Conservation (phyloP, 2,113 vertebrate species). For the Tamias sibiricus region DNA sequence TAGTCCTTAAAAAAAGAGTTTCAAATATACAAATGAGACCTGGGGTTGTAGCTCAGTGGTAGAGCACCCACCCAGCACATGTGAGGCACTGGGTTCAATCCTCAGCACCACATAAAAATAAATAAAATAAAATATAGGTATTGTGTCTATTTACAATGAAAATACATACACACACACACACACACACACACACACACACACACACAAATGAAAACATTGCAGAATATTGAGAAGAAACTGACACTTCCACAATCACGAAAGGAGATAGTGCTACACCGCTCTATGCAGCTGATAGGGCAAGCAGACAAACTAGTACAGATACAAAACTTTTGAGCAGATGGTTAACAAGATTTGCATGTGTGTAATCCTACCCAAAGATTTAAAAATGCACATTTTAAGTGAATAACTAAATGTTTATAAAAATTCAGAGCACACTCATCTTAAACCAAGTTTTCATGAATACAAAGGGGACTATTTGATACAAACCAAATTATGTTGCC, state of each 20-base stretch:
- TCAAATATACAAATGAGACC: not conserved
- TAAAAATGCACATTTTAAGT: not conserved
- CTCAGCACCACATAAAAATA: too few species aligned
- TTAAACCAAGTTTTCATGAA: constrained; percentile 35
- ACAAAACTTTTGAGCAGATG: not conserved
- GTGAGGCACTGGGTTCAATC: too few species aligned
- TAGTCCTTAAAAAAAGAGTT: not conserved
- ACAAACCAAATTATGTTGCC: not conserved
- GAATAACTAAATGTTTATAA: constrained; percentile 45
- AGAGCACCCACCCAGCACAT: too few species aligned
- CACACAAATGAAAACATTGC: not conserved
- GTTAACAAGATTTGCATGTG: not conserved
- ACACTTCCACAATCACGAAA: not conserved
- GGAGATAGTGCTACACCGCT: not conserved
- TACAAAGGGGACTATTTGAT: not conserved
- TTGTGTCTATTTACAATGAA: too few species aligned
- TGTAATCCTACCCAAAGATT: not conserved
- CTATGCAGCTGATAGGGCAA: not conserved
- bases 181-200: accelerated
- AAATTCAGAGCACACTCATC: not conserved
- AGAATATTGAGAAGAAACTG: not conserved
- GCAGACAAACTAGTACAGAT: not conserved
- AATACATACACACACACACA: not conserved
- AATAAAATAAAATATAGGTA: too few species aligned
- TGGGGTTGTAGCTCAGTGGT: too few species aligned